Conservation (phyloP, 2,113 vertebrate species). For the Andinoacara biseriatus region DNA sequence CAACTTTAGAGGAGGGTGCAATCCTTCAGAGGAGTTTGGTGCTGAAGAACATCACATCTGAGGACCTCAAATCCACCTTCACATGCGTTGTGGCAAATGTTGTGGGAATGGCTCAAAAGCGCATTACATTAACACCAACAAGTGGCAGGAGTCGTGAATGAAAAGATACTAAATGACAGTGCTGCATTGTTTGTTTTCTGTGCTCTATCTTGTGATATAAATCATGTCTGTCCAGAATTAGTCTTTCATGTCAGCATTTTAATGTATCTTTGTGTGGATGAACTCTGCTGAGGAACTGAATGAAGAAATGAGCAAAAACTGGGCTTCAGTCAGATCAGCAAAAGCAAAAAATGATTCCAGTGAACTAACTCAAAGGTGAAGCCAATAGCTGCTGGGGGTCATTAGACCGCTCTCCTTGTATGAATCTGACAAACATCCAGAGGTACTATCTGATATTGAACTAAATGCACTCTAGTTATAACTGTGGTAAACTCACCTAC, state of each 20-base stretch:
- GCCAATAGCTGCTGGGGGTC: not conserved
- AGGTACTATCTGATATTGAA: not conserved
- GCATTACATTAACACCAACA: not conserved
- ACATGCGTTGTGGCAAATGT: conserved; percentile 71
- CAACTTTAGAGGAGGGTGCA: conserved; percentile 8
- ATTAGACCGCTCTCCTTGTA: not conserved
- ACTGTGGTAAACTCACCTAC: not conserved
- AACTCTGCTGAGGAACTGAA: not conserved
- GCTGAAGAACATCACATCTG: conserved; percentile 37
- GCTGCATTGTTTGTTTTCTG: not conserved
- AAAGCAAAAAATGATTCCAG: too few relatives aligned
- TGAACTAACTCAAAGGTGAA: not conserved
- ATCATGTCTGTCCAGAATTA: not conserved
- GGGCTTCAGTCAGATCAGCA: not conserved
- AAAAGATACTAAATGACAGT: not conserved
- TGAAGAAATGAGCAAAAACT: not conserved
- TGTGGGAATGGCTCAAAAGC: conserved; percentile 35
- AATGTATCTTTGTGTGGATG: not conserved
- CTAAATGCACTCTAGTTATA: not conserved
- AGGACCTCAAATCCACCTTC: conserved; percentile 69
- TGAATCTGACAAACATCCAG: not conserved
- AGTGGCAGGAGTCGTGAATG: not conserved
- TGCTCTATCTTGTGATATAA: not conserved
- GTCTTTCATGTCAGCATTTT: not conserved
- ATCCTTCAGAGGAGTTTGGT: conserved; percentile 65